Conservation (phyloP, 2,888 invertebrate genomes). For the Nomada hirtipes region DNA sequence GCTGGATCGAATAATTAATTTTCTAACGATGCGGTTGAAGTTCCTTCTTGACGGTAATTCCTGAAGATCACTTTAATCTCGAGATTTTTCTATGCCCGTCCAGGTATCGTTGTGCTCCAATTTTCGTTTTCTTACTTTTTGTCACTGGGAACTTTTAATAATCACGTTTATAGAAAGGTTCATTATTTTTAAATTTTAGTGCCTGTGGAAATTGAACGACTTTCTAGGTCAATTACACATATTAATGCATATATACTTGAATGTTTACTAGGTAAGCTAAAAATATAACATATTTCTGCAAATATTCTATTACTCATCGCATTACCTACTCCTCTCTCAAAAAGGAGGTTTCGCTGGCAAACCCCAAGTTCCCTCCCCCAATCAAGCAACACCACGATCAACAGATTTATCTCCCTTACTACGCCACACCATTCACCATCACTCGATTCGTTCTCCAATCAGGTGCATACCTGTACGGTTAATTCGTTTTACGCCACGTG, state of each 20-base stretch:
- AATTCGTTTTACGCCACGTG: conserved; percentile 27
- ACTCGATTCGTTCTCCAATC: background rate
- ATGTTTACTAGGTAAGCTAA: too few relatives aligned
- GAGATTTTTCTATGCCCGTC: conserved; percentile 40
- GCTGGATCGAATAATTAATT: conserved; percentile 70
- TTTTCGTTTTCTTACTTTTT: conserved; percentile 23
- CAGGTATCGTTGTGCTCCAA: background rate
- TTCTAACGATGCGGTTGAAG: conserved; percentile 64
- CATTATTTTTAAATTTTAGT: too few relatives aligned
- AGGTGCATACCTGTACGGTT: conserved; percentile 19
- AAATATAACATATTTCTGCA: too few relatives aligned
- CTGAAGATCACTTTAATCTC: conserved; percentile 64
- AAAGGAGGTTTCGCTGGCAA: background rate
- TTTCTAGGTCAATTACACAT: background rate
- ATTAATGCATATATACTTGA: too few relatives aligned
- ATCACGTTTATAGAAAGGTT: conserved; percentile 1
- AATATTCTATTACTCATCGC: too few relatives aligned
- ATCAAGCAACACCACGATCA: background rate
- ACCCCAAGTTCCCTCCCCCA: background rate
- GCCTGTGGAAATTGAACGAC: conserved; percentile 1
- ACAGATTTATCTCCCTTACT: conserved; percentile 7
- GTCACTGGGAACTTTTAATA: background rate
- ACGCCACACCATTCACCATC: background rate
- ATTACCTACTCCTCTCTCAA: background rate
- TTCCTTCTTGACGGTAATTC: conserved; percentile 39